Conservation (phyloP, 2,888 invertebrate species). For the Teleogryllus oceanicus region DNA sequence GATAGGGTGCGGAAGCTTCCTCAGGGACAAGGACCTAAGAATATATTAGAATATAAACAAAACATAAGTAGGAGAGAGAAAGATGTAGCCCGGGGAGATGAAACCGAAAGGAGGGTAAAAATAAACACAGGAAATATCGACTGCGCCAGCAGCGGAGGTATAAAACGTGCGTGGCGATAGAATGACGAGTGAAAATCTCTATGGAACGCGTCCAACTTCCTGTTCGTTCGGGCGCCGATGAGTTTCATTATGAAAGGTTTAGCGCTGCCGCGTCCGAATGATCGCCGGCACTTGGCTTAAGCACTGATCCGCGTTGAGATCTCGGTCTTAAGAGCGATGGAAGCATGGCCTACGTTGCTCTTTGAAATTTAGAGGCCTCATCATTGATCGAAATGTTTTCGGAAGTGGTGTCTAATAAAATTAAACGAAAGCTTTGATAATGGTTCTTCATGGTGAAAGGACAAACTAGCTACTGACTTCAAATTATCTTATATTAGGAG, state of each 20-base stretch:
- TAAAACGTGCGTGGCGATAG: not conserved
- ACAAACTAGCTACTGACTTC: too few relatives aligned
- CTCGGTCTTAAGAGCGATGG: too few relatives aligned
- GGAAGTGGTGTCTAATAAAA: too few relatives aligned
- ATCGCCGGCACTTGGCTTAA: not conserved
- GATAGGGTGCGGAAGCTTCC: not conserved
- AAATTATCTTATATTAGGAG: too few relatives aligned
- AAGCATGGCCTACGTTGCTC: too few relatives aligned
- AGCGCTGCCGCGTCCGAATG: not conserved
- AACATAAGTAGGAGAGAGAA: not conserved
- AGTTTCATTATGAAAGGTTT: not conserved
- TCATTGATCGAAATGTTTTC: too few relatives aligned
- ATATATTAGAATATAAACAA: constrained; percentile 7
- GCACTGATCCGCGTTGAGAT: too few relatives aligned
- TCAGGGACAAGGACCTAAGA: not conserved
- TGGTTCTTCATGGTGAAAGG: too few relatives aligned
- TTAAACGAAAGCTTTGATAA: too few relatives aligned
- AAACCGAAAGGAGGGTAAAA: not conserved
- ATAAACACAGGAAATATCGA: constrained; percentile 7
- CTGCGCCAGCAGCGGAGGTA: not conserved
- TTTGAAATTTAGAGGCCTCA: too few relatives aligned
- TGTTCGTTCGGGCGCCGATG: not conserved
- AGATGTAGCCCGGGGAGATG: not conserved
- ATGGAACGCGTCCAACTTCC: constrained; percentile 1
- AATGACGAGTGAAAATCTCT: not conserved